Percentiles rank a stretch among this genome's conserved stretches.
These are phyloP conservation scores for Aurelia aurita DNA, from an alignment of 30 jellyfish, hydroid and myxozoan species.

Conservation along the genomic window DNA sequence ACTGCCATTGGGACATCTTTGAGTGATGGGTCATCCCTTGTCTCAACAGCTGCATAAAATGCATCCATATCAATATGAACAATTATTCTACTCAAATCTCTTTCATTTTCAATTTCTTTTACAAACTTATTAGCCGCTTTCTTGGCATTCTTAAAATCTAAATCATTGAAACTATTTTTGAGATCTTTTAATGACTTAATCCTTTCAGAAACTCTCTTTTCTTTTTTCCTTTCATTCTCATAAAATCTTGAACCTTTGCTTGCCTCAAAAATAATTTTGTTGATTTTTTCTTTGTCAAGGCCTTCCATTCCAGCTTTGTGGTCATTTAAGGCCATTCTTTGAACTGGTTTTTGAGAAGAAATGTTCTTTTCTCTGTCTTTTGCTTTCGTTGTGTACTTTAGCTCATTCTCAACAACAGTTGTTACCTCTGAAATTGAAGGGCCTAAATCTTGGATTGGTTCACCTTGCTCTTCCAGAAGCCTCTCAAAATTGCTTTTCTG, in stretches of 20 bases:
- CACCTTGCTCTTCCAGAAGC: neutral
- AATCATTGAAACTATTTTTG: constrained; percentile 53
- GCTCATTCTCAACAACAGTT: too few relatives aligned
- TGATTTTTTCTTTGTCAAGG: constrained; percentile 88
- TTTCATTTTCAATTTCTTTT: constrained; percentile 30
- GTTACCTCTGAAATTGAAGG: neutral
- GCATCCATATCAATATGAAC: constrained; percentile 99
- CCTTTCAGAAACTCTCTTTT: constrained; percentile 61
- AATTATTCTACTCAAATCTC: constrained; percentile 78
- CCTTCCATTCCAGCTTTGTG: constrained; percentile 98
- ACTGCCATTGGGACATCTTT: constrained; percentile 98
- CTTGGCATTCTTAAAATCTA: constrained; percentile 65
- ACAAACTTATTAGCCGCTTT: constrained; percentile 52
- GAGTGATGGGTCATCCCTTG: constrained; percentile 85
- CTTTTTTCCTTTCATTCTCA: constrained; percentile 93
- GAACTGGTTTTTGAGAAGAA: constrained; percentile 54
- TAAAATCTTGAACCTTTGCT: constrained; percentile 94
- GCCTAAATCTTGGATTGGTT: neutral
- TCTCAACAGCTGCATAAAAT: constrained; percentile 98
- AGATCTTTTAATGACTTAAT: constrained; percentile 37
- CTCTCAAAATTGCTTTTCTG: too few relatives aligned
- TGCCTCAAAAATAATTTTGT: constrained; percentile 86
- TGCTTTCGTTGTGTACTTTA: too few relatives aligned
- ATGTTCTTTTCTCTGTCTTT: neutral
- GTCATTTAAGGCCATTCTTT: constrained; percentile 86